Base-by-base conservation (phyloP, 2,797 vertebrate genomes). In the Paedocypris micromegethes region DNA sequence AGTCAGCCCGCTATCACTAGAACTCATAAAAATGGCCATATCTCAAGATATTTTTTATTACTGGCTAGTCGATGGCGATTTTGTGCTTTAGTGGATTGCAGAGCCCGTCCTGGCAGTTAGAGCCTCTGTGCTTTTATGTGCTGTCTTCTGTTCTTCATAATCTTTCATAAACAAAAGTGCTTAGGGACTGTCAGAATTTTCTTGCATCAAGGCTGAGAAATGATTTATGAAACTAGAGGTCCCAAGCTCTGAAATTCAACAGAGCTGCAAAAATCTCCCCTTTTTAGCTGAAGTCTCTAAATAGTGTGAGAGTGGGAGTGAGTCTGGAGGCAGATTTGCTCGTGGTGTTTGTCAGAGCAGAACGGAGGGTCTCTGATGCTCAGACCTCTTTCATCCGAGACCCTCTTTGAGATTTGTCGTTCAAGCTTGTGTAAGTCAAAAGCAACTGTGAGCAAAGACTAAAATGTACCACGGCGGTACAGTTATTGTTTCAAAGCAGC, bases 131-230 rank as follows among this genome's bases (percentile, higher is more conserved):
- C 42, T 37, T 70, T 70, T 64, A 64, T 70, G 60, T 58, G 59
- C 60, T 46, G 45, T 70, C 47, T 50, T 64, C 53, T 64, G 68
- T 64, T 57, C 68, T 70, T 64, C 68, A 70, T 70, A 64, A 70
- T 70, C 53, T 57, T 70, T 60, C 60, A 64, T 70, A 70, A 70
- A 70, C 68, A 70, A 64, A 70, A 70, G 53, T 64, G 53, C 37
- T 54, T 47, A 58, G 53, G 53, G 68, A 57, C 8, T 70, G 60
- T 57, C 60, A 41, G 41, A 45, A 37, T 70, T 50, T 50, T 58
- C 60, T 23, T 6, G 9, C 9, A 64, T 63, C 60, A 64, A 70
- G 60, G 53, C 68, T 58, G 52, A 51, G 9, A 51, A 63, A 58
- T 70, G 41, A 64, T 64, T 70, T 70, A 51, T 51, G 53, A 57